Evolutionary conservation across 2,113 vertebrate genomes (phyloP).

Genomic region (Bettongia penicillata): DNA sequence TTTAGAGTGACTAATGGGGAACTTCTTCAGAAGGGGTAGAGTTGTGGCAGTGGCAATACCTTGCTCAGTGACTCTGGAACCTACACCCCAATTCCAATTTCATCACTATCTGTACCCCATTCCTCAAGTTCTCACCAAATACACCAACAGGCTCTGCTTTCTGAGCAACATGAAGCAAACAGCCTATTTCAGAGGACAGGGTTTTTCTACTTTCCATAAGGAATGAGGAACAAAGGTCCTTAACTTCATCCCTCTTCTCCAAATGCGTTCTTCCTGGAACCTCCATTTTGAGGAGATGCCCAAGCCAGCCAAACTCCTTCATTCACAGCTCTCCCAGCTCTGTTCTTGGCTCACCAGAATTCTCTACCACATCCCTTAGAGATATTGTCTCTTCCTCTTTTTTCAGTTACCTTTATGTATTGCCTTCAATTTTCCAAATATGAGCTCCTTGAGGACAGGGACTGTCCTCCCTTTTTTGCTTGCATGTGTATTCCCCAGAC

Average conservation of each 20-base stretch:
- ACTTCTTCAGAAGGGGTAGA: constrained; percentile 10
- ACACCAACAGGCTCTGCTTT: constrained; percentile 26
- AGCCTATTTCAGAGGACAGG: constrained; percentile 45
- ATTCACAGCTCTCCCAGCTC: neutral
- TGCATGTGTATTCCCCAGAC: neutral
- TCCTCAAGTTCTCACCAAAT: constrained; percentile 15
- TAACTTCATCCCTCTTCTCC: neutral
- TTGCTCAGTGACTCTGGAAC: neutral
- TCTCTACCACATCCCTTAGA: neutral
- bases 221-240: neutral
- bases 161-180: neutral
- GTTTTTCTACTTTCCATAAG: neutral
- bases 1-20: neutral
- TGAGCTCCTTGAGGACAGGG: neutral
- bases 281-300: neutral
- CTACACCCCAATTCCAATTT: constrained; percentile 37
- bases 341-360: neutral
- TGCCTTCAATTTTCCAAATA: neutral
- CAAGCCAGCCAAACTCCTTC: neutral
- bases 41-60: neutral
- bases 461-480: neutral
- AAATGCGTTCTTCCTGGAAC: neutral
- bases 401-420: neutral
- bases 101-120: neutral
- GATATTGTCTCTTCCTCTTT: neutral